Evolutionary conservation across 2,797 vertebrate genomes (phyloP).

Genomic region (Myotis planiceps): DNA sequence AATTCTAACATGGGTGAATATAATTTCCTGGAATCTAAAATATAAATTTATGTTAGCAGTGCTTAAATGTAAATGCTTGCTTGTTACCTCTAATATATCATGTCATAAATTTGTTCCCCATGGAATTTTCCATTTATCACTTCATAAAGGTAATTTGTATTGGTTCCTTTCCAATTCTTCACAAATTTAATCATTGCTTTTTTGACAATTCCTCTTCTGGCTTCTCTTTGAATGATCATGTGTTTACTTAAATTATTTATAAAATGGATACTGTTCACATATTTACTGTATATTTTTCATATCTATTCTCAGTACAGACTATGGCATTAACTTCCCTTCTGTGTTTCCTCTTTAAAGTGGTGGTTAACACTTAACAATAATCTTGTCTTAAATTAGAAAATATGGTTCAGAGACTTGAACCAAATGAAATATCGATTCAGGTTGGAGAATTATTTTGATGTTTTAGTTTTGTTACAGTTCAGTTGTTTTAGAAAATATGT

Average conservation of each 20-base stretch:
- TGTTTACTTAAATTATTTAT: conserved; percentile 19
- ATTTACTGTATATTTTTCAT: background rate
- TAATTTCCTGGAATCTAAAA: conserved; percentile 15
- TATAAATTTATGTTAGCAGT: background rate
- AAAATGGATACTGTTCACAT: conserved; percentile 6
- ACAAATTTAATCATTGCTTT: background rate
- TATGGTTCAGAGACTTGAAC: conserved; percentile 60
- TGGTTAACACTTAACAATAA: conserved; percentile 49
- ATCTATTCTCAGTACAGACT: background rate
- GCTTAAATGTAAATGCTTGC: background rate
- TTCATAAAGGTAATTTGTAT: background rate
- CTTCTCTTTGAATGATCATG: background rate
- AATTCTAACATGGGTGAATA: conserved; percentile 54
- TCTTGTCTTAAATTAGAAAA: conserved; percentile 70
- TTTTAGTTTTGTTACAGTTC: conserved; percentile 79
- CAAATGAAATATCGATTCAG: conserved; percentile 80
- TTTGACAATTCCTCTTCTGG: background rate
- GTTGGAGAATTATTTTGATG: conserved; percentile 81
- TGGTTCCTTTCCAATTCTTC: background rate
- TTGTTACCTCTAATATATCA: background rate
- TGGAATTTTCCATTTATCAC: background rate
- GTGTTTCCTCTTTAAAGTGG: conserved; percentile 10
- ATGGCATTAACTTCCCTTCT: background rate
- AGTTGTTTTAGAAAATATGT: conserved; percentile 79
- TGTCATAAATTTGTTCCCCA: background rate